Evolutionary conservation across 2,797 vertebrate genomes (phyloP), one percentile per base, ranked within the genome.

Genomic region (Emys orbicularis): DNA sequence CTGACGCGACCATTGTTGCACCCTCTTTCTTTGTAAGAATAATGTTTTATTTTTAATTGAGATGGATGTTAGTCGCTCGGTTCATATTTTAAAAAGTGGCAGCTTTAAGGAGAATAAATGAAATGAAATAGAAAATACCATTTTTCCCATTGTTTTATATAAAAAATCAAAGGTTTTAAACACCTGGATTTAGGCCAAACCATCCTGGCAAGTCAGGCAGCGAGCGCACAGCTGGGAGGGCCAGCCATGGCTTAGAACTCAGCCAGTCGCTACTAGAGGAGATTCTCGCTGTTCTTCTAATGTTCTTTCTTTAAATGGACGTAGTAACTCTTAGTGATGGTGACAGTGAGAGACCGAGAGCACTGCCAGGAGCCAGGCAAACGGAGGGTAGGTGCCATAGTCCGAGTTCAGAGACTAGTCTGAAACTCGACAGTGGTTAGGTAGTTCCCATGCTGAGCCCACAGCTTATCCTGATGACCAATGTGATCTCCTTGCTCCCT

Each of bases 1-100:
- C 81, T 52, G 57, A 92, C 80, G 12, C 54, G 83, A 79, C 12
- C 76, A 52, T 8, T 61, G 49, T 34, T 54, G 72, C 23, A 25
- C 7, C 0, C 27, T 37, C 83, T 94, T 90, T 87, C 54, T 95
- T 92, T 72, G 80, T 2, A 79, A 81, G 82, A 19, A 83, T 37
- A 59, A 68, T 53, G 31, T n/a, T 94, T 97, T 93, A 37, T n/a
- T 94, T 96, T 97, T 97, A 92, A 97, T 90, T 93, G 90, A 74
- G 92, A 89, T 68, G 50, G 84, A 88, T 88, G 59, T 76, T 94
- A 95, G 90, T 96, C 53, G 65, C 47, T 93, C 82, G 76, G 86
- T 85, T 79, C 91, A 81, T 31, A 6, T 90, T 34, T 95, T 91
- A 86, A 95, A 72, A 88, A 41, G 65, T 94, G 61, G 10, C 16